Evolutionary conservation across 53 echinoderm and acorn worm species (phyloP).

Genomic region (Zoroaster sp.): DNA sequence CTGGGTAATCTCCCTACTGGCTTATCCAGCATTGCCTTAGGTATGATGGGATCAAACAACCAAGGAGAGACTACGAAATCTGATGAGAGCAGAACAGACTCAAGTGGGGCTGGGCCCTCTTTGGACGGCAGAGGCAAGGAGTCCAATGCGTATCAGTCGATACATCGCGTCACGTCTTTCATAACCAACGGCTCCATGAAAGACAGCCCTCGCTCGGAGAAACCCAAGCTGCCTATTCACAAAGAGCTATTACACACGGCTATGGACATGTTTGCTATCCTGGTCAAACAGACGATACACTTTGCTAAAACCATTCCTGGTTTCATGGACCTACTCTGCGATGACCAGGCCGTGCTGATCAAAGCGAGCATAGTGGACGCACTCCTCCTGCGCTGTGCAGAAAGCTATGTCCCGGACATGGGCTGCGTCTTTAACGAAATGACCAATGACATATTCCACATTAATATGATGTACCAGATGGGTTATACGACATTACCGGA

Average conservation of each 20-base stretch:
- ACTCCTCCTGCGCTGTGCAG: conserved; percentile 83
- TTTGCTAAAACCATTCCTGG: conserved; percentile 97
- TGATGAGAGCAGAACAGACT: not conserved
- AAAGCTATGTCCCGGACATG: conserved; percentile 82
- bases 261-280: conserved; percentile 98
- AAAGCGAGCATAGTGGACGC: conserved; percentile 92
- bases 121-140: not conserved
- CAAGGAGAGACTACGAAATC: not conserved
- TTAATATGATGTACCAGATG: conserved; percentile 94
- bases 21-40: not conserved
- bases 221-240: conserved; percentile 74
- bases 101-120: not conserved
- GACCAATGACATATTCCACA: conserved; percentile 89
- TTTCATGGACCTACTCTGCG: conserved; percentile 85
- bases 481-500: conserved; percentile 89
- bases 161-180: conserved; percentile 85
- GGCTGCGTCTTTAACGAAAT: conserved; percentile 86
- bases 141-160: conserved; percentile 29
- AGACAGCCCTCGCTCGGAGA: not conserved
- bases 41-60: not conserved
- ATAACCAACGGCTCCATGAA: conserved; percentile 82
- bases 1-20: not conserved
- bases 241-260: conserved; percentile 91
- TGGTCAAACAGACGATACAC: conserved; percentile 92
- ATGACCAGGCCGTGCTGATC: conserved; percentile 96